Conservation (phyloP, 1,140 invertebrate species). For the Aethina tumida region DNA sequence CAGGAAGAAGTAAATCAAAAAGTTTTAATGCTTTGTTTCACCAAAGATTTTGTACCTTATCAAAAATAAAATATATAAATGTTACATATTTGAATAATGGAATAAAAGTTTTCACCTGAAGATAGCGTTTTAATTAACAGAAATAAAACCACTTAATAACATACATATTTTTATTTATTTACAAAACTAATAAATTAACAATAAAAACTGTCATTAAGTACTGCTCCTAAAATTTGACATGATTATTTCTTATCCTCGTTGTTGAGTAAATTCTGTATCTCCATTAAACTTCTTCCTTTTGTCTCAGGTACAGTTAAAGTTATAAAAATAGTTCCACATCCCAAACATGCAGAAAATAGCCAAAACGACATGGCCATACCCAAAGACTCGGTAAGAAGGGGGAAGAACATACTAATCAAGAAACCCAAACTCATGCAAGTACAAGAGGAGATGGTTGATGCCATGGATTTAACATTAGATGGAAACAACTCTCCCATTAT, state of each 20-base stretch:
- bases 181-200: too few species aligned
- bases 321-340: constrained; percentile 41
- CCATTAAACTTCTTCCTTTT: constrained; percentile 19
- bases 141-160: too few species aligned
- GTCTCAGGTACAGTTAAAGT: constrained; percentile 39
- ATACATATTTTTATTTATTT: too few species aligned
- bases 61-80: too few species aligned
- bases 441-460: constrained; percentile 60
- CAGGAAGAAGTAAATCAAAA: too few species aligned
- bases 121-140: too few species aligned
- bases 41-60: too few species aligned
- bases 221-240: constrained; percentile 2
- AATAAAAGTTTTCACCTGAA: too few species aligned
- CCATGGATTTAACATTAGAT: constrained; percentile 58
- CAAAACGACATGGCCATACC: constrained; percentile 64
- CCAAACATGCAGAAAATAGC: constrained; percentile 61
- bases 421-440: constrained; percentile 70
- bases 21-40: too few species aligned
- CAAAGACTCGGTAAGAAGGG: constrained; percentile 44
- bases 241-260: constrained; percentile 52
- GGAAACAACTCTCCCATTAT: constrained; percentile 76
- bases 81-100: too few species aligned
- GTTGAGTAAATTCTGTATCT: constrained; percentile 40
- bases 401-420: constrained; percentile 65
- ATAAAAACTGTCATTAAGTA: too few species aligned